A percentile compares a stretch with the other conserved stretches of the same genome.
Conservation (phyloP, 2,888 invertebrate genomes). For the Aphrophora alni region DNA sequence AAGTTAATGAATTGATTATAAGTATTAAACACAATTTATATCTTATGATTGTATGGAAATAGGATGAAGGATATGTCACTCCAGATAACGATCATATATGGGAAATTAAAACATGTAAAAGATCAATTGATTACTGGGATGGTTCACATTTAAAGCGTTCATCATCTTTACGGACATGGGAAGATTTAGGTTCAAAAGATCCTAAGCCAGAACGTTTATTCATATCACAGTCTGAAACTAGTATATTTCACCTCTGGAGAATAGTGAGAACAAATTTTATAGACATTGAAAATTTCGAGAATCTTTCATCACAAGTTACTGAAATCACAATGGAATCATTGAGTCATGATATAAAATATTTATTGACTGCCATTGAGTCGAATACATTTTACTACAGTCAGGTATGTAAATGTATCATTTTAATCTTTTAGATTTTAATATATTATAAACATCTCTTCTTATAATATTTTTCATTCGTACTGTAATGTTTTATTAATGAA, state of each 20-base stretch:
- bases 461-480: no score
- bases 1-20: no score
- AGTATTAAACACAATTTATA: no score
- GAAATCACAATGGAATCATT: not conserved
- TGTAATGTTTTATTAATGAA: no score
- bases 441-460: no score
- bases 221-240: not conserved
- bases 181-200: conserved; percentile 24
- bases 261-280: not conserved
- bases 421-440: no score
- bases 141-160: not conserved
- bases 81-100: conserved; percentile 31
- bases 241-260: not conserved
- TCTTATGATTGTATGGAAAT: no score
- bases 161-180: conserved; percentile 10
- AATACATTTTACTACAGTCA: not conserved
- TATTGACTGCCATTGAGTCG: not conserved
- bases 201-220: conserved; percentile 16
- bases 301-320: not conserved
- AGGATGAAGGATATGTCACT: conserved; percentile 41
- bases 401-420: no score
- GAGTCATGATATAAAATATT: not conserved
- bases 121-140: not conserved
- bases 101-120: not conserved
- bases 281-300: not conserved